phyloP scores from a whole-genome alignment of 2,888 invertebrate species.

The Beris chalybata region DNA sequence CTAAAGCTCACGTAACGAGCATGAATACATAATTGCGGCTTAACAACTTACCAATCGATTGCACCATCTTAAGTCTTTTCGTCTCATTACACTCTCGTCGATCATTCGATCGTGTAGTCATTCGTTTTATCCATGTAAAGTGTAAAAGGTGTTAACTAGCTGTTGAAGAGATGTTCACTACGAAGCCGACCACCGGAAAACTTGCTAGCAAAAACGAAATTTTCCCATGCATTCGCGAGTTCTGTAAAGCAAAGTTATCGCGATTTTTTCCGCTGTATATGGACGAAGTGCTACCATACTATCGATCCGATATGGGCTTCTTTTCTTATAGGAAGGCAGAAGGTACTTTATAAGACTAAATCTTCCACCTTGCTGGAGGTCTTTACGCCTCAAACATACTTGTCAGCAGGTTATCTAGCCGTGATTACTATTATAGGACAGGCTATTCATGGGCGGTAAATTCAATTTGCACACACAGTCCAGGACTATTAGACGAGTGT shows the following conservation, averaged over 20 bases:
- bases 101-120: neutral
- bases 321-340: too few species aligned
- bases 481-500: neutral
- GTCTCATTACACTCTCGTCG: neutral
- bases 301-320: too few species aligned
- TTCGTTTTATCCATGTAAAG: conserved; percentile 1
- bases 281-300: too few species aligned
- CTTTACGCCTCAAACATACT: too few species aligned
- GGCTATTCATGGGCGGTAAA: conserved; percentile 25
- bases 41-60: too few species aligned
- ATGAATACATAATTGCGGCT: too few species aligned
- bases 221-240: conserved; percentile 24
- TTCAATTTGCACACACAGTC: conserved; percentile 19
- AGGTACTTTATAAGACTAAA: too few species aligned
- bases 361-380: too few species aligned
- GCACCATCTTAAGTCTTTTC: neutral
- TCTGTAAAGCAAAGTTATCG: too few species aligned
- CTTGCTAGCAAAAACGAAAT: conserved; percentile 12
- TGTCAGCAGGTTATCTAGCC: neutral
- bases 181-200: conserved; percentile 20
- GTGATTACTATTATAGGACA: conserved; percentile 10
- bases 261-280: too few species aligned
- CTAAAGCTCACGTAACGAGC: too few species aligned
- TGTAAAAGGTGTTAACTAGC: conserved; percentile 22
- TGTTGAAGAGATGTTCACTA: conserved; percentile 6